These are phyloP conservation scores for Hyposoter didymator DNA, from an alignment of 2,888 invertebrate species.

Conservation along the genomic window DNA sequence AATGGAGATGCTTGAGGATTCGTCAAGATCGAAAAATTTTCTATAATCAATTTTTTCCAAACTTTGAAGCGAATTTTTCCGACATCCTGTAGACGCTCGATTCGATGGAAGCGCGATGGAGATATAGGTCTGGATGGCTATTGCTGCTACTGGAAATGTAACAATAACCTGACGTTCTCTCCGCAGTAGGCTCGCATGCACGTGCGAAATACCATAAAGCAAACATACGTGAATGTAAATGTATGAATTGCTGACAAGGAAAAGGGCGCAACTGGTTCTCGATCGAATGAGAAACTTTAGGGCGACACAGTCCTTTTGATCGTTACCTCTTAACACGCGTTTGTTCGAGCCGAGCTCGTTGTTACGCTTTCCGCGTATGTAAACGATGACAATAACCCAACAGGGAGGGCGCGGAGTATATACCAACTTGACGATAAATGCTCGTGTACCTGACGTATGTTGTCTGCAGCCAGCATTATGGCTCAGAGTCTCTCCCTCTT, in stretches of 20 bases:
- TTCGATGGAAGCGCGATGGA: slow-evolving; percentile 31
- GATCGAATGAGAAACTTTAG: neutral
- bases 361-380: slow-evolving; percentile 54
- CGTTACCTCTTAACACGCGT: neutral
- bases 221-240: neutral
- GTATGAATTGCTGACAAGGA: neutral
- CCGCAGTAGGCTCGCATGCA: neutral
- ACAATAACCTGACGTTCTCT: slow-evolving; percentile 59
- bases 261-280: neutral
- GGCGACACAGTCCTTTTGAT: neutral
- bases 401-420: slow-evolving; percentile 3
- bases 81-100: slow-evolving; percentile 2
- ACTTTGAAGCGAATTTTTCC: neutral
- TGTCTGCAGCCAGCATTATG: slow-evolving; percentile 36
- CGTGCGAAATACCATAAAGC: slow-evolving; percentile 24
- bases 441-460: slow-evolving; percentile 61
- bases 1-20: neutral
- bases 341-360: slow-evolving; percentile 31
- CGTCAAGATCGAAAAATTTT: neutral
- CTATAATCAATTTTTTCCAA: neutral
- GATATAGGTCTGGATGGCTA: slow-evolving; percentile 16
- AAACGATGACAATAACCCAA: slow-evolving; percentile 62
- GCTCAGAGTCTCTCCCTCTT: slow-evolving; percentile 8
- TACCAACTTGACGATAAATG: slow-evolving; percentile 58
- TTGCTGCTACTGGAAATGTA: slow-evolving; percentile 48